Evolutionary conservation across 2,113 vertebrate species (phyloP), one percentile per base, ranked within the genome.

Genomic region (Manacus vitellinus): DNA sequence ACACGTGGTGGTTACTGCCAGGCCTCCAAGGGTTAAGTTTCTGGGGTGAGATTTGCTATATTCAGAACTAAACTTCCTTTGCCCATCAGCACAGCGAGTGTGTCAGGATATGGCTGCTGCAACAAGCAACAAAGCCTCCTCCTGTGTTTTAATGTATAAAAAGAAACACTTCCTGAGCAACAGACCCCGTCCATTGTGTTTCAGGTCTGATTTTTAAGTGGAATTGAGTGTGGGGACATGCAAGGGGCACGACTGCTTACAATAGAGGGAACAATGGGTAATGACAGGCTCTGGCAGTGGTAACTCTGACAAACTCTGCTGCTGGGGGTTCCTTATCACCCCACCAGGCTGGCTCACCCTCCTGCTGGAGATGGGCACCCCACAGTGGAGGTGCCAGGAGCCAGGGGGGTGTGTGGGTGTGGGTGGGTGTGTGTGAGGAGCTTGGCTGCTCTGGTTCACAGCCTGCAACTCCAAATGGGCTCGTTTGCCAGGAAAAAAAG

Each of bases 151-250:
- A 39, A 52, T 56, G 71, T 46, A 79, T 22, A 66, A 93, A 94
- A 96, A 96, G 87, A 95, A 95, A 89, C 58, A 79, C 33, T 95
- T 96, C 91, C 94, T 61, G 41, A 91, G 77, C 37, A 66, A 41
- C 78, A 37, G 49, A 18, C 30, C 63, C n/a, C 61, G 16, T 35
- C 59, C 56, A 72, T 90, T 94, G 94, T 95, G 68, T 56, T 35
- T 44, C 23, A 7, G n/a, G 39, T 52, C 63, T 47, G 44, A 25
- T 14, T 91, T 91, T 93, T 49, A 74, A 91, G 80, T 77, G 25
- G 15, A 35, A 49, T 19, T 1, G 10, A 63, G 33, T 23, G n/a
- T 10, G 27, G 67, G 79, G 88, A 88, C 10, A 1, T 47, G 68
- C 51, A 92, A 24, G 4, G 73, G 55, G 47, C 67, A 92, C 92